Conservation (phyloP, 2,888 invertebrate genomes). For the Zygothrica quintamaculata region DNA sequence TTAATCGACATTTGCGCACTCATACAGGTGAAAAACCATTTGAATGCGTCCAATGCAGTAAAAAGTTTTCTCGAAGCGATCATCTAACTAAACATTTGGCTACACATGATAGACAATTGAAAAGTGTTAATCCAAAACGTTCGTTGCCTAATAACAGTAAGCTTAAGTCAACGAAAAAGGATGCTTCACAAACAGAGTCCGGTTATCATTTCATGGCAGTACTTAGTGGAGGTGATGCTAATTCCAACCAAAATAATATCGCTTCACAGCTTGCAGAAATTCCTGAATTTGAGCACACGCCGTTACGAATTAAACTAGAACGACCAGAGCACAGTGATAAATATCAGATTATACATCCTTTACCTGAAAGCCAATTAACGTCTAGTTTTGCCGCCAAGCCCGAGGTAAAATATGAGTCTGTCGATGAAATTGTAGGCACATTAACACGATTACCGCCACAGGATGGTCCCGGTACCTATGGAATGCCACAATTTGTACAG, state of each 20-base stretch:
- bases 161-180: constrained; percentile 50
- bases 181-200: constrained; percentile 46
- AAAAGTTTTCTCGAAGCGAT: constrained; percentile 83
- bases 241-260: constrained; percentile 35
- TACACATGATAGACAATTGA: constrained; percentile 78
- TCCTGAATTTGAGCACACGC: constrained; percentile 45
- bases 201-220: constrained; percentile 76
- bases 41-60: constrained; percentile 80
- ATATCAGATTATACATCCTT: constrained; percentile 61
- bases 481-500: constrained; percentile 73
- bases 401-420: constrained; percentile 69
- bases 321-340: constrained; percentile 68
- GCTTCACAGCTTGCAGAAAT: constrained; percentile 39
- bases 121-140: constrained; percentile 52
- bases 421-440: constrained; percentile 62
- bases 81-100: constrained; percentile 83
- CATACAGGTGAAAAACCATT: constrained; percentile 83
- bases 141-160: constrained; percentile 31
- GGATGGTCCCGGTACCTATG: constrained; percentile 72
- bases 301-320: constrained; percentile 75
- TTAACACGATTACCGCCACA: constrained; percentile 64
- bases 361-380: constrained; percentile 51
- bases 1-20: constrained; percentile 81
- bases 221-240: constrained; percentile 46
- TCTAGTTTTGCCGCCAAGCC: constrained; percentile 58